These are phyloP conservation scores for Pipa parva DNA, from an alignment of 2,113 vertebrate genomes.

Conservation along the genomic window DNA sequence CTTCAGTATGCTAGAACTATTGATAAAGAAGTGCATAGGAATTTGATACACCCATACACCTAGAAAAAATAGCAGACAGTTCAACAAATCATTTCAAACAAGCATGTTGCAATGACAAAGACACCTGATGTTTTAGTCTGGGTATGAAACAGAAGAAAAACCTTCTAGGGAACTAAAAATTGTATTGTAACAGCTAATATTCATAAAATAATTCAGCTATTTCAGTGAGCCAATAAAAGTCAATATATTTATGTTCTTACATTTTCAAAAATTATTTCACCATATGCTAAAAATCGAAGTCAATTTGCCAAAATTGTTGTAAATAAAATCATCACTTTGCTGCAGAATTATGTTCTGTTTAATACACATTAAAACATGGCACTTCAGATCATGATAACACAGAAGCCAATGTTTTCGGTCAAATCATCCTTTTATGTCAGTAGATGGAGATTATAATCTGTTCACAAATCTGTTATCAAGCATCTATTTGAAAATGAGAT, in stretches of 20 bases:
- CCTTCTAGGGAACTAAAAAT: constrained; percentile 9
- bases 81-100: constrained; percentile 20
- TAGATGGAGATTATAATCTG: constrained; percentile 1
- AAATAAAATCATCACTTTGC: constrained; percentile 2
- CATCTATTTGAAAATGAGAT: neutral
- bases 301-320: constrained; percentile 7
- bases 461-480: constrained; percentile 9
- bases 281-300: constrained; percentile 16
- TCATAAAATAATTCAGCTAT: constrained; percentile 17
- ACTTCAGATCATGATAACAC: neutral
- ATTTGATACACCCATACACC: constrained; percentile 13
- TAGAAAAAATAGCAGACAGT: constrained; percentile 14
- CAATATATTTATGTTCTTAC: constrained; percentile 6
- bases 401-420: neutral
- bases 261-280: constrained; percentile 10
- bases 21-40: constrained; percentile 27
- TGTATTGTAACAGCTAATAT: constrained; percentile 5
- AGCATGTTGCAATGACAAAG: constrained; percentile 12
- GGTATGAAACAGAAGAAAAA: constrained; percentile 12
- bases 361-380: constrained; percentile 1
- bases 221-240: constrained; percentile 14
- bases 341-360: constrained; percentile 17
- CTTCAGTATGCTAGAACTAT: constrained; percentile 14
- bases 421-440: neutral
- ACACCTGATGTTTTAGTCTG: constrained; percentile 16